Conservation (phyloP, 2,888 invertebrate genomes). For the Chrysina gloriosa region DNA sequence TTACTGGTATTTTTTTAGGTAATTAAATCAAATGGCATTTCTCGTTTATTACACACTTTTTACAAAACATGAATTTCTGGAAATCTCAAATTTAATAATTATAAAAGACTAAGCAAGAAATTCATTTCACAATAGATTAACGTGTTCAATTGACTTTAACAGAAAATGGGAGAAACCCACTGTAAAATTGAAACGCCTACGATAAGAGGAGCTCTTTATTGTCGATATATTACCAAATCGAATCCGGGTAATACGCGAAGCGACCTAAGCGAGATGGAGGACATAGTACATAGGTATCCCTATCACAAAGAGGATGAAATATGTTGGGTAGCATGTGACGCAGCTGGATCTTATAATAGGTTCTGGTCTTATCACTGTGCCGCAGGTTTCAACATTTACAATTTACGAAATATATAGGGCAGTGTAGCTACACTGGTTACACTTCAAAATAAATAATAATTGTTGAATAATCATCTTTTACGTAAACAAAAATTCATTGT, state of each 20-base stretch:
- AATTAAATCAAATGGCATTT: no score
- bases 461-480: no score
- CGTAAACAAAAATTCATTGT: no score
- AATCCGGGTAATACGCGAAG: neutral
- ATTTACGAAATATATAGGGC: neutral
- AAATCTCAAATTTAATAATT: no score
- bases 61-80: no score
- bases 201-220: neutral
- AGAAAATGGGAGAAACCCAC: slow-evolving; percentile 1
- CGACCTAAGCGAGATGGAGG: neutral
- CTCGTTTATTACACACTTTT: no score
- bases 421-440: neutral
- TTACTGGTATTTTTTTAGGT: no score
- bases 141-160: no score
- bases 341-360: slow-evolving; percentile 25
- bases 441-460: slow-evolving; percentile 5
- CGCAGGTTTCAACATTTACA: slow-evolving; percentile 23
- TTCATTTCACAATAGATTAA: no score
- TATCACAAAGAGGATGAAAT: neutral
- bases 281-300: neutral
- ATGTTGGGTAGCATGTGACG: slow-evolving; percentile 35
- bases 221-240: slow-evolving; percentile 7
- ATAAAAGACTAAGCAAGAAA: no score
- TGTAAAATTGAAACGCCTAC: slow-evolving; percentile 34
- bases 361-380: slow-evolving; percentile 30